Percentiles rank a stretch among this genome's conserved stretches.
Conservation (phyloP, 2,113 vertebrate genomes). For the Tychaedon coryphoeus region DNA sequence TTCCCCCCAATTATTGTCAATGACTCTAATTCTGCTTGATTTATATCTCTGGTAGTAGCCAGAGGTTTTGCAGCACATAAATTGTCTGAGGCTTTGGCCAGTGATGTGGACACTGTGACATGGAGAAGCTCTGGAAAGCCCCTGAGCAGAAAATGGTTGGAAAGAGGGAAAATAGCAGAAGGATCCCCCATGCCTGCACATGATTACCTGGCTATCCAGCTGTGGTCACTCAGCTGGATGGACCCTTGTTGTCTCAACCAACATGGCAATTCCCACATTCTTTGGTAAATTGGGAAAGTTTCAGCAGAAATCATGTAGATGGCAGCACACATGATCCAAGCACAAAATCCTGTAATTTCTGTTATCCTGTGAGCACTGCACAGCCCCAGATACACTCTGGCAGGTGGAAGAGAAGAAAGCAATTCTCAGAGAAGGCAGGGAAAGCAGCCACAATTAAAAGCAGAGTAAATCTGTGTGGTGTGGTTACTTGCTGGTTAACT, state of each 20-base stretch:
- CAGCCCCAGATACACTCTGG: not conserved
- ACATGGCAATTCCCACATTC: fast-evolving
- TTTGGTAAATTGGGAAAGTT: not conserved
- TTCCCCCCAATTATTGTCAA: not conserved
- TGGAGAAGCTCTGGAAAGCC: not conserved
- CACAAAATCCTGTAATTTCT: not conserved
- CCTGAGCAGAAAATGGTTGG: not conserved
- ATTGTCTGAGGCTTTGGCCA: not conserved
- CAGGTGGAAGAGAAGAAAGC: not conserved
- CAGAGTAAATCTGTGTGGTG: not conserved
- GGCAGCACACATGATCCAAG: not conserved
- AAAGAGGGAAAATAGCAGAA: not conserved
- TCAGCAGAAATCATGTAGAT: not conserved
- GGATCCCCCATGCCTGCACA: not conserved
- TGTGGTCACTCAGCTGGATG: not conserved
- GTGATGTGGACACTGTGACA: not conserved
- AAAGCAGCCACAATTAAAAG: constrained; percentile 26
- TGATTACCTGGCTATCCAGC: not conserved
- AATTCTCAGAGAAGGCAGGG: not conserved
- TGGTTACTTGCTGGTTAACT: constrained; percentile 16
- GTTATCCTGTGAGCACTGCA: not conserved
- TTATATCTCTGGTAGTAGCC: not conserved
- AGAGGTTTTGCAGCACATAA: constrained; percentile 5
- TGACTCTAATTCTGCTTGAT: constrained; percentile 27
- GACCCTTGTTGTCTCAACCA: not conserved